Percentiles rank a stretch among this genome's conserved stretches.
These are phyloP conservation scores for Microcebus murinus DNA, from an alignment of 2,113 vertebrate species.

Conservation along the genomic window DNA sequence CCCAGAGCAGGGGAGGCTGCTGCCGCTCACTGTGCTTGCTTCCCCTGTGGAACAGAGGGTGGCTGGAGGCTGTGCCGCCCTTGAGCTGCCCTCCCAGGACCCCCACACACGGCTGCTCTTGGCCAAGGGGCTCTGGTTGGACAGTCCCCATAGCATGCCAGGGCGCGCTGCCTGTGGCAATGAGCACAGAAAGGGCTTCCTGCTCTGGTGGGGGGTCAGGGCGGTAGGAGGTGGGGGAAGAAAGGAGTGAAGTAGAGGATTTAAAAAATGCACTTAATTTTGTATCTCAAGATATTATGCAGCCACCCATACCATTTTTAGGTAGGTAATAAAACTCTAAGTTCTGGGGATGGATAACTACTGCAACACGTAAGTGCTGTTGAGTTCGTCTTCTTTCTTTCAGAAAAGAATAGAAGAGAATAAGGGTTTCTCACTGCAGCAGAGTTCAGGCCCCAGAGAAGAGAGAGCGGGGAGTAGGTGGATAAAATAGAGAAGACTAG, in stretches of 20 bases:
- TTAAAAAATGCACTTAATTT: neutral
- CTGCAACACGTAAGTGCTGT: neutral
- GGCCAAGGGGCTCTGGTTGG: neutral
- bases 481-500: neutral
- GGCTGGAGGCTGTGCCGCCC: neutral
- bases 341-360: neutral
- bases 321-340: neutral
- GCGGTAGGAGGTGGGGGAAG: neutral
- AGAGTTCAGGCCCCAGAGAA: neutral
- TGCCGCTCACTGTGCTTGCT: neutral
- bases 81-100: neutral
- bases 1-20: neutral
- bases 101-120: neutral
- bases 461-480: neutral
- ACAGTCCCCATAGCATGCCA: neutral
- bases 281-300: neutral
- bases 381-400: neutral
- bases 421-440: neutral
- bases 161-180: accelerated
- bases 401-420: neutral
- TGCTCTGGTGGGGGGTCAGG: neutral
- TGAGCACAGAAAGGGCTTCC: neutral
- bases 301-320: neutral
- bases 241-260: neutral
- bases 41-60: neutral